Base-by-base conservation (phyloP, 2,888 invertebrate species). In the Oxystoma pomonae region DNA sequence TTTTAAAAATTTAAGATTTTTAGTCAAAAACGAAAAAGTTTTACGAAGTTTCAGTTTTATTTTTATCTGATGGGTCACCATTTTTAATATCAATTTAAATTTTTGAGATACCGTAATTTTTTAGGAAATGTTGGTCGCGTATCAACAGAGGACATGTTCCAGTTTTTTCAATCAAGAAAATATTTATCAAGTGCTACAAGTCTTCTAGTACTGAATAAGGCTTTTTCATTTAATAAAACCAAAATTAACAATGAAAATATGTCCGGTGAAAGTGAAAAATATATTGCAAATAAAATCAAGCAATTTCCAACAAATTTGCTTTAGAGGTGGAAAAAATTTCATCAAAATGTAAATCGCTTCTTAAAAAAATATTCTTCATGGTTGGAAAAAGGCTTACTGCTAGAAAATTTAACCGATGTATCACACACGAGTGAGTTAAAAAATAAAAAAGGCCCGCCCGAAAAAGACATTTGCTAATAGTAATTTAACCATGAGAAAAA, bases 31-130 rank as follows among this genome's bases (percentile, higher is more conserved):
- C 50, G 50, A 50, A 50, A 50, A 50, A 50, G 50, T 50, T 50
- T 9, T 50, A 12, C 50, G n/a, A 50, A n/a, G 50, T 50, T 50
- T 50, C 50, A 9, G n/a, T 50, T 50, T 50, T 50, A 50, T 50
- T 50, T 50, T 50, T 50, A 50, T 50, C 50, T n/a, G n/a, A 50
- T 50, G n/a, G n/a, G n/a, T 12, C n/a, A 50, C 50, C 50, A 50
- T 50, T 50, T 50, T 50, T 50, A 50, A 50, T 50, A 50, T 50
- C n/a, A 50, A 50, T 50, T 50, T 50, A n/a, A 50, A 50, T 50
- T 50, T 50, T 50, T 50, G 50, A 50, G 50, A n/a, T 50, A 50
- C 50, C n/a, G 50, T 50, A 50, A 50, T 50, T 50, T 50, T 50
- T 50, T 50, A 50, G 50, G 50, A 50, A 50, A 50, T 50, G 50